Percentiles rank a stretch among this genome's conserved stretches.
phyloP scores from a whole-genome alignment of 2,113 vertebrate species.

The Athene noctua region DNA sequence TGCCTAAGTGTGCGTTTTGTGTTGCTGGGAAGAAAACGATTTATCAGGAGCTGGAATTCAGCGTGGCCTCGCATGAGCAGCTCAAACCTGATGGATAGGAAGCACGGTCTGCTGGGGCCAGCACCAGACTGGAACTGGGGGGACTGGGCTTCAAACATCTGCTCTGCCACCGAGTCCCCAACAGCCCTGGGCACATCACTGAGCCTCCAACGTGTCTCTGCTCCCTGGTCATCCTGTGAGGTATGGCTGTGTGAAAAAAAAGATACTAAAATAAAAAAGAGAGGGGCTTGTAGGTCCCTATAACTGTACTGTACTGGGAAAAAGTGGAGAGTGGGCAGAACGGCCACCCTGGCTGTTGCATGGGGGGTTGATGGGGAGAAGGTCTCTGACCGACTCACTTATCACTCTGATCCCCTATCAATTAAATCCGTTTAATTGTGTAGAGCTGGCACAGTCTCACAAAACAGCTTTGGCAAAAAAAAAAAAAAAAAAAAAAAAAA shows the following conservation, averaged over 20 bases:
- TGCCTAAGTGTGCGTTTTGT: not conserved
- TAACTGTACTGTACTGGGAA: accelerated
- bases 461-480: not conserved
- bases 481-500: too few species aligned
- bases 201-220: not conserved
- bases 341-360: accelerated
- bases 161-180: not conserved
- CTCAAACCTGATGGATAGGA: not conserved
- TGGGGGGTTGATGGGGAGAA: not conserved
- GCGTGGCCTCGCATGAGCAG: not conserved
- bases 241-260: accelerated
- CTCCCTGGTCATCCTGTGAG: accelerated
- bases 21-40: not conserved
- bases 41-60: slow-evolving; percentile 22
- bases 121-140: slow-evolving; percentile 7
- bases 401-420: accelerated
- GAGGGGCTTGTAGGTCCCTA: accelerated
- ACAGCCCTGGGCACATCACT: not conserved
- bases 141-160: not conserved
- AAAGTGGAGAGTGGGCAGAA: not conserved
- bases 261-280: not conserved
- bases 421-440: not conserved
- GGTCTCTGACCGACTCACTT: not conserved
- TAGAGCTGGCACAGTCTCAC: not conserved
- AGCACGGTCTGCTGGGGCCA: slow-evolving; percentile 12